Conservation (phyloP, 2,797 vertebrate genomes). For the Aulostomus chinensis region DNA sequence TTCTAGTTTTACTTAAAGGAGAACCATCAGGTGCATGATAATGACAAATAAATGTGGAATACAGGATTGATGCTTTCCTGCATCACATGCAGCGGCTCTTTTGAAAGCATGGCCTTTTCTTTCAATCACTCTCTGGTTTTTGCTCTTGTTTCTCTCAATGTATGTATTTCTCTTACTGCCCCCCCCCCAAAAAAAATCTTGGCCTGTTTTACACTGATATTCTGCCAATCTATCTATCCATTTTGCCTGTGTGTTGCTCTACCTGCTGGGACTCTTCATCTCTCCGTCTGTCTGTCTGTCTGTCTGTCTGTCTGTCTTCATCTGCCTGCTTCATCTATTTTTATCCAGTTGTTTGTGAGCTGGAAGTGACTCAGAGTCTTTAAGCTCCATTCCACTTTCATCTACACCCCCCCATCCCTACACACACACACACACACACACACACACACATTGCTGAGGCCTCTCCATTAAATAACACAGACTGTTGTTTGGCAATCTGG, state of each 20-base stretch:
- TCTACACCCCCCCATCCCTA: slow-evolving; percentile 34
- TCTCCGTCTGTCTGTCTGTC: slow-evolving; percentile 26
- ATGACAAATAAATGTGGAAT: no score
- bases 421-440: not conserved
- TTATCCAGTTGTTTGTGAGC: slow-evolving; percentile 71
- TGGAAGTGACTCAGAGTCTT: slow-evolving; percentile 70
- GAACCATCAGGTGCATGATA: no score
- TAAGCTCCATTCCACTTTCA: slow-evolving; percentile 66
- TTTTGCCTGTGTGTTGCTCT: slow-evolving; percentile 29
- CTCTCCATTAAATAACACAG: slow-evolving; percentile 27
- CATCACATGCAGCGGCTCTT: no score
- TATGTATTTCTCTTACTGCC: slow-evolving; percentile 18
- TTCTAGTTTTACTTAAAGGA: no score
- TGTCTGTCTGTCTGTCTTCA: slow-evolving; percentile 49
- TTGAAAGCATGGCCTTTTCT: no score
- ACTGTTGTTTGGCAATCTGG: slow-evolving; percentile 35
- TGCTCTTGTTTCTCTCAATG: slow-evolving; percentile 19
- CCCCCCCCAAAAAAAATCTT: no score
- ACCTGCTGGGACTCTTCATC: not conserved
- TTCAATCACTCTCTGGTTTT: not conserved
- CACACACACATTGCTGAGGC: slow-evolving; percentile 2
- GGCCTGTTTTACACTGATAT: no score
- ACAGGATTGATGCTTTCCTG: no score
- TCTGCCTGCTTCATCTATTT: slow-evolving; percentile 63
- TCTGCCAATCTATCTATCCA: slow-evolving; percentile 13